Evolutionary conservation across 2,113 vertebrate species (phyloP), one percentile per base, ranked within the genome.

Genomic region (Prionailurus bengalensis): DNA sequence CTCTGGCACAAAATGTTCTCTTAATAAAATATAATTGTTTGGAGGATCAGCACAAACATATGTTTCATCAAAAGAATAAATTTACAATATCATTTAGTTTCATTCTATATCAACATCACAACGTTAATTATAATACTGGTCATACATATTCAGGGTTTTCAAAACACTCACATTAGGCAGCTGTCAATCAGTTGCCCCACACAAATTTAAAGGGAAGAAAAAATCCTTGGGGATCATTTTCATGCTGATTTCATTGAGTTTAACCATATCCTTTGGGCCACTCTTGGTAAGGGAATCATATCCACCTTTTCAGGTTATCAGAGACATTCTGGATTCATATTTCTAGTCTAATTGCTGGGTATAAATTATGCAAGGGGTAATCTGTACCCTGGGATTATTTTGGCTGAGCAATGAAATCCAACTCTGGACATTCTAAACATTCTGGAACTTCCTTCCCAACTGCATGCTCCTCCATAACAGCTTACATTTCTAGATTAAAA

Each of bases 11-110:
- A 96, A 87, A 89, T 82, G 87, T 9, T 90, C 93, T 92, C 48
- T 85, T 97, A 94, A 68, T 74, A 93, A 95, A 96, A 98, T 2
- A 89, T 95, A 97, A 93, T 51, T 89, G 42, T 88, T 97, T 97
- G 89, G 66, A 91, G 71, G 29, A 51, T 78, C 82, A 80, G 21
- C 48, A 39, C 79, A 82, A 97, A 74, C 27, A 31, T 39, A 25
- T 36, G 87, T 71, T 97, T 96, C 91, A 89, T 2, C 21, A 45
- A 95, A 39, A 14, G 91, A 87, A 15, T 65, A 82, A 89, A 94
- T 86, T 8, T 25, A 61, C 45, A 95, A 84, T 81, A 90, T 13
- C 65, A 33, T 93, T 95, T 42, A 36, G 21, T 94, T 97, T 96
- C 90, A 63, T 78, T 92, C 23, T 97, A 42, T 85, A n/a, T 66